These are phyloP conservation scores for Vulpes lagopus DNA, from an alignment of 2,113 vertebrate genomes.

Conservation along the genomic window DNA sequence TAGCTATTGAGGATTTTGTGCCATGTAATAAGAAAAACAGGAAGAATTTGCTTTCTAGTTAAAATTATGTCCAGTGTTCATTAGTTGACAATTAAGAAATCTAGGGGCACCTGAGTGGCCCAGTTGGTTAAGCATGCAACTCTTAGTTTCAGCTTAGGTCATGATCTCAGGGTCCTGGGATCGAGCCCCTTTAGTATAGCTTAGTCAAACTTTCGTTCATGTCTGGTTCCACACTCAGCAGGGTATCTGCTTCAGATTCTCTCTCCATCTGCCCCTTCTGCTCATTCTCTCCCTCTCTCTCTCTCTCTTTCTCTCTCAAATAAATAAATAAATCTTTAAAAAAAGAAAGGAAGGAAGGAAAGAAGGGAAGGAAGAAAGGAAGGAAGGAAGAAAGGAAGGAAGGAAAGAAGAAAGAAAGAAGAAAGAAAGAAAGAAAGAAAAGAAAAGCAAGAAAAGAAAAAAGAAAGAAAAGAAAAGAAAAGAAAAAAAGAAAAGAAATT, in stretches of 20 bases:
- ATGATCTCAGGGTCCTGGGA: not conserved
- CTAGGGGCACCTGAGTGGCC: not conserved
- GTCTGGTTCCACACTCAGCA: not conserved
- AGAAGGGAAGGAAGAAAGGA: not conserved
- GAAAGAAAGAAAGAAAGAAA: not conserved
- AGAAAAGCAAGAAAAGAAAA: too few species aligned
- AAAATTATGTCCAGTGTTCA: not conserved
- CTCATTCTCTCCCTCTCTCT: not conserved
- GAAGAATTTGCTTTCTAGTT: not conserved
- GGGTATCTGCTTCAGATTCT: not conserved
- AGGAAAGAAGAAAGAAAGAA: too few species aligned
- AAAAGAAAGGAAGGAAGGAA: not conserved
- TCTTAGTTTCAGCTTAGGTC: not conserved
- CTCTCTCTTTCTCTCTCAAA: not conserved
- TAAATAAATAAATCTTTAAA: not conserved
- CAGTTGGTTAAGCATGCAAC: not conserved
- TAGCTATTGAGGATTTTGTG: not conserved
- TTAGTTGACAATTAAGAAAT: slow-evolving; percentile 25
- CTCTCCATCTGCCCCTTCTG: not conserved
- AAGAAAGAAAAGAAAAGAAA: too few species aligned
- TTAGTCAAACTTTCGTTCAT: too few species aligned
- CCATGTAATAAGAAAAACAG: not conserved
- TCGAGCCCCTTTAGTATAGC: not conserved
- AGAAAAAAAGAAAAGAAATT: not conserved
- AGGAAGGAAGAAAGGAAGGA: not conserved